Base-by-base conservation (phyloP, 2,113 vertebrate species). In the Puffinus mauretanicus region DNA sequence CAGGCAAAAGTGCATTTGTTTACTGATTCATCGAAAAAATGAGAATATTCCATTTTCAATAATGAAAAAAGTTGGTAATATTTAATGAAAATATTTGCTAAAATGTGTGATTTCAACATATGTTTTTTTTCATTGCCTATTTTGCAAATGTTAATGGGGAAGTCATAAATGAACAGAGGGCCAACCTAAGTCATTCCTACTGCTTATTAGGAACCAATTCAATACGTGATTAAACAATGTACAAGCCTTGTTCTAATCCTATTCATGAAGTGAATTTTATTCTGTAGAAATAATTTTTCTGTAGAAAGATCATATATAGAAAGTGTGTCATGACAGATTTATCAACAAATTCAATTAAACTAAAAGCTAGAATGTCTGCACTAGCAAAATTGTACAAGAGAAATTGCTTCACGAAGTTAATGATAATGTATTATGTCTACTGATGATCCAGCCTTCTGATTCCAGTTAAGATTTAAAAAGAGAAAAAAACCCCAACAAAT, bases 261-360 rank as follows among this genome's bases (percentile, higher is more conserved):
- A 7, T 38, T 40, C 61, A 58, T 16, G 30, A 21, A 61, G 38
- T 49, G 27, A 90, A 65, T 84, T 86, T 95, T 88, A 27, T 85
- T 44, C 64, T 6, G 3, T n/a, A 88, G n/a, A 83, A 95, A 67
- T 84, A 58, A 1, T 55, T 62, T 73, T 93, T 91, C 88, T 44
- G 47, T 52, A 40, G 75, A 66, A 89, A 82, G 61, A 91, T 77
- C 57, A 17, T 76, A 49, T 58, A 75, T 51, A 88, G 69, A 85
- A 89, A 93, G 75, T n/a, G 34, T 75, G 52, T 62, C 86, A 79
- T 71, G 88, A 67, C 72, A 94, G 85, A 97, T 95, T 95, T 92
- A 96, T 94, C 95, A 97, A 95, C 78, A 94, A 91, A 94, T 88
- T 85, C 88, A 96, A 96, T 95, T 96, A 95, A 94, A 87, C 78